Evolutionary conservation across 1,140 invertebrate species (phyloP), one percentile per base, ranked within the genome.

Genomic region (Apis florea): DNA sequence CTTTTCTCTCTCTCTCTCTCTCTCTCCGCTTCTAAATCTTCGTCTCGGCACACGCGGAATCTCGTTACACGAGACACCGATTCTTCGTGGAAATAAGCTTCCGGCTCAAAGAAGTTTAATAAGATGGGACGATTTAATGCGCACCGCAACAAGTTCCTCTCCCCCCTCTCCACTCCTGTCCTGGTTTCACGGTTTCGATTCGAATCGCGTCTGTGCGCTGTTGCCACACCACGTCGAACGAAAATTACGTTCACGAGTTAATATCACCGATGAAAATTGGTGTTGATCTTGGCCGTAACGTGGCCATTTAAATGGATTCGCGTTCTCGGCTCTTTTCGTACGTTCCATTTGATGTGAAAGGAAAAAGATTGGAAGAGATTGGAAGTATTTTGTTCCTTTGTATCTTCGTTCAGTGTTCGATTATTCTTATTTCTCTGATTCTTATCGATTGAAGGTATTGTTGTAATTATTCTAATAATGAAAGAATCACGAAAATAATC

Each of bases 61-160:
- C 53, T 71, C 69, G 69, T 71, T 71, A 71, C 69, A 71, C 51
- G 69, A 71, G 56, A 71, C 69, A 71, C 69, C 53, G 53, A 26
- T 53, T 71, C 31, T 54, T 53, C 69, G 24, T 26, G 49, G 69
- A 71, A 71, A 71, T 71, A 71, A 26, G 54, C 69, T 71, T 71
- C 26, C 69, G 56, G 51, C 69, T 56, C 24, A 56, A 71, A 71
- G 69, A 71, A 71, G 69, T 71, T 71, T 71, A 71, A 71, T 71
- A 71, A 71, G 69, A 71, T 71, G 40, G 69, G 53, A 71, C 69
- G 69, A 71, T 71, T 71, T 71, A 71, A 71, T 71, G 69, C 51
- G 53, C 51, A 53, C 69, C 53, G 69, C 69, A 71, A 71, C 69
- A 71, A 71, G 69, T 71, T 71, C 69, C 15, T 12, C 51, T 40